phyloP scores from a whole-genome alignment of 2,113 vertebrate genomes.

The Polypterus bichir region DNA sequence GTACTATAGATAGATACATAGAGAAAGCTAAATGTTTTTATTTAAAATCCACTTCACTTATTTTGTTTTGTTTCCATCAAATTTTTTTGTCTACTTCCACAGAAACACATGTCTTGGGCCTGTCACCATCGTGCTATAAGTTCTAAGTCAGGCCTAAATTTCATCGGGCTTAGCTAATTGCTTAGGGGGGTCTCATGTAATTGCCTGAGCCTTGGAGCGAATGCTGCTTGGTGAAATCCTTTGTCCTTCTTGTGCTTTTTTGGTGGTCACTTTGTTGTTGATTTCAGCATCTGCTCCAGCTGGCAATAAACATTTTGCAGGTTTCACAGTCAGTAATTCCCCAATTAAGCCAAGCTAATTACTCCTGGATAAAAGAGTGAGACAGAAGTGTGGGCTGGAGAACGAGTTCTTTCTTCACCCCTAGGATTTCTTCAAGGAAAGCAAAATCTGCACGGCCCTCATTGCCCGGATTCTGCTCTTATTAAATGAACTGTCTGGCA shows the following conservation, averaged over 20 bases:
- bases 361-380: slow-evolving; percentile 30
- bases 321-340: slow-evolving; percentile 45
- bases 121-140: no score
- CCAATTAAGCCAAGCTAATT: slow-evolving; percentile 55
- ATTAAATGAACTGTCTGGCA: background rate
- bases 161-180: slow-evolving; percentile 25
- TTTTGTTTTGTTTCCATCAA: no score
- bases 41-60: no score
- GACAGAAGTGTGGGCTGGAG: background rate
- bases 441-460: background rate
- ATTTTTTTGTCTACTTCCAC: no score
- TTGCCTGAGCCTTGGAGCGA: slow-evolving; percentile 12
- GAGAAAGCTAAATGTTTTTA: no score
- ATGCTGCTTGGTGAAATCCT: slow-evolving; percentile 10
- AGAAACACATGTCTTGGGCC: no score
- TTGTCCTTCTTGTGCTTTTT: slow-evolving; percentile 22
- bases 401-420: slow-evolving; percentile 3
- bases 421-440: slow-evolving; percentile 12
- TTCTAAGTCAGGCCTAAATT: slow-evolving; percentile 33
- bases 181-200: slow-evolving; percentile 18
- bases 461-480: background rate
- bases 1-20: no score
- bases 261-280: slow-evolving; percentile 24
- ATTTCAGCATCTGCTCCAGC: slow-evolving; percentile 58
- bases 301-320: slow-evolving; percentile 43